phyloP scores from a whole-genome alignment of 2,797 vertebrate species.

The Esox masquinongy region DNA sequence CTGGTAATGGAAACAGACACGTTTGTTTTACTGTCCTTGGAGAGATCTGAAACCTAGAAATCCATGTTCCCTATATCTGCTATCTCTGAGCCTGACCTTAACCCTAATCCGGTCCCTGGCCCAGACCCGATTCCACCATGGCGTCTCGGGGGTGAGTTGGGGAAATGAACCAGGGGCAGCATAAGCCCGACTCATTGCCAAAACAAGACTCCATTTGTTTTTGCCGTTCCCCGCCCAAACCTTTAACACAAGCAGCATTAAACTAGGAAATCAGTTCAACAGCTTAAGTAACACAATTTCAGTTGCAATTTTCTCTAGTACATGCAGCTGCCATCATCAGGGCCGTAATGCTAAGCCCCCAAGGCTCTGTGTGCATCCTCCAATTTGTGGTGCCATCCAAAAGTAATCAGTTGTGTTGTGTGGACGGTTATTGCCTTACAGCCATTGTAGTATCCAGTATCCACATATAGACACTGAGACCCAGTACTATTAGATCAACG shows the following conservation, averaged over 20 bases:
- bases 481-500: constrained; percentile 4
- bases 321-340: neutral
- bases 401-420: constrained; percentile 7
- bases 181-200: too few relatives aligned
- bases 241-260: neutral
- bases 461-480: neutral
- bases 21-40: too few relatives aligned
- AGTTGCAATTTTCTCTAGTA: constrained; percentile 7
- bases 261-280: constrained; percentile 6
- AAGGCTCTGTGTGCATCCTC: neutral
- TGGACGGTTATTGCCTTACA: neutral
- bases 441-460: neutral
- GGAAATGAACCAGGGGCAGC: too few relatives aligned
- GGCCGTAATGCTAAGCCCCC: constrained; percentile 6
- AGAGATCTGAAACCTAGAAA: neutral
- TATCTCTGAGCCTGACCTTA: too few relatives aligned
- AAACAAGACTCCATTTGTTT: neutral
- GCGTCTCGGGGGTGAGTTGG: too few relatives aligned
- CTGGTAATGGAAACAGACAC: neutral
- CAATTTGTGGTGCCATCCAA: neutral
- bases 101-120: too few relatives aligned
- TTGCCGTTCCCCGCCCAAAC: neutral
- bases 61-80: neutral
- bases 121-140: too few relatives aligned
- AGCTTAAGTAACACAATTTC: constrained; percentile 12